phyloP scores from a whole-genome alignment of 2,888 invertebrate species.

The Apodemia zela region DNA sequence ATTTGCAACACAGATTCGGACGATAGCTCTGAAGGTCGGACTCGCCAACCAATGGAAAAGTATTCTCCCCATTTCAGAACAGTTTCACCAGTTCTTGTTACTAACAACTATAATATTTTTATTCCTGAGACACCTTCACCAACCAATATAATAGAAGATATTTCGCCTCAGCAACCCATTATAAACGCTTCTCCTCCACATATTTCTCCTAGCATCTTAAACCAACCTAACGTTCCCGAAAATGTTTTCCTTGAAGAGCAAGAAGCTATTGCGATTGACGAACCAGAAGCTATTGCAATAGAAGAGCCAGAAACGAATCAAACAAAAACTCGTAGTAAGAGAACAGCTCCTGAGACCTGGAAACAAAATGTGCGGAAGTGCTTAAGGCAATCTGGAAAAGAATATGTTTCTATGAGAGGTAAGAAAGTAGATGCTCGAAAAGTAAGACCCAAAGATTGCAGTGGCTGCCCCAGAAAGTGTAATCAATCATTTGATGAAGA shows the following conservation, averaged over 20 bases:
- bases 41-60: neutral
- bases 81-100: slow-evolving; percentile 3
- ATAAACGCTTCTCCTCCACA: slow-evolving; percentile 2
- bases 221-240: slow-evolving; percentile 2
- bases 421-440: slow-evolving; percentile 5
- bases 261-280: no score
- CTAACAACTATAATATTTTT: neutral
- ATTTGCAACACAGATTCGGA: slow-evolving; percentile 5
- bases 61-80: slow-evolving; percentile 3
- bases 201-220: slow-evolving; percentile 3
- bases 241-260: neutral
- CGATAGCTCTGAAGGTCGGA: slow-evolving; percentile 2
- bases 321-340: slow-evolving; percentile 5
- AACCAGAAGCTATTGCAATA: neutral
- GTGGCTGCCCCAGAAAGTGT: slow-evolving; percentile 2
- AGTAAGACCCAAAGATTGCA: slow-evolving; percentile 5
- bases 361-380: slow-evolving; percentile 5
- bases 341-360: slow-evolving; percentile 5
- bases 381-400: slow-evolving; percentile 3
- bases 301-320: neutral
- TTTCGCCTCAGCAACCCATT: neutral
- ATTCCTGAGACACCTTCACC: slow-evolving; percentile 5
- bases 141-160: slow-evolving; percentile 1
- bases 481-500: slow-evolving; percentile 5
- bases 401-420: slow-evolving; percentile 5